Conservation (phyloP, 2,888 invertebrate genomes). For the Epistrophe eligans region DNA sequence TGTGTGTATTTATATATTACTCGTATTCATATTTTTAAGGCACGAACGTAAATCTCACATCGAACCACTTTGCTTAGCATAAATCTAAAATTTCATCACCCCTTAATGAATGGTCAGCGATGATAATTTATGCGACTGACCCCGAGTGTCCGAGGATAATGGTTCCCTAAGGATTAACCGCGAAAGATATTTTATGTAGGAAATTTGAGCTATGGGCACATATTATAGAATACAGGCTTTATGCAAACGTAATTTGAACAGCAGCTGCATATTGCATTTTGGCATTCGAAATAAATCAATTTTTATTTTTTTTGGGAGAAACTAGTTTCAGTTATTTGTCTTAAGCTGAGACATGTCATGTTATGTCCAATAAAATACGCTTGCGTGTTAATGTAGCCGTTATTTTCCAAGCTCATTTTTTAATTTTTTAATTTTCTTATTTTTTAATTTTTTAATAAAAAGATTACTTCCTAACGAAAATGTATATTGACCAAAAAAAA, state of each 20-base stretch:
- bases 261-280: constrained; percentile 52
- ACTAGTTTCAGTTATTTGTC: constrained; percentile 25
- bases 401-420: too few species aligned
- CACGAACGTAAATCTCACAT: constrained; percentile 59
- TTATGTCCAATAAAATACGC: neutral
- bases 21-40: constrained; percentile 1
- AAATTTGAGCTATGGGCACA: constrained; percentile 11
- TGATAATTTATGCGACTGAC: constrained; percentile 63
- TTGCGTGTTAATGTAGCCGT: neutral
- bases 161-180: constrained; percentile 57
- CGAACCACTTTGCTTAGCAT: constrained; percentile 45
- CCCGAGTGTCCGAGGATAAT: constrained; percentile 57
- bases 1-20: neutral
- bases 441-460: too few species aligned
- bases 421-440: too few species aligned
- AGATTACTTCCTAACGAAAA: too few species aligned
- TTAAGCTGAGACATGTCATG: neutral
- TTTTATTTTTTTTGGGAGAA: neutral
- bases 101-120: constrained; percentile 60
- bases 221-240: neutral
- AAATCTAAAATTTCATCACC: constrained; percentile 67
- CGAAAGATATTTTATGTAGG: constrained; percentile 41
- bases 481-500: too few species aligned
- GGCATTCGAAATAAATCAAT: constrained; percentile 46
- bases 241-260: too few species aligned